These are phyloP conservation scores for Tethea ocularis DNA, from an alignment of 2,888 invertebrate species.

Conservation along the genomic window DNA sequence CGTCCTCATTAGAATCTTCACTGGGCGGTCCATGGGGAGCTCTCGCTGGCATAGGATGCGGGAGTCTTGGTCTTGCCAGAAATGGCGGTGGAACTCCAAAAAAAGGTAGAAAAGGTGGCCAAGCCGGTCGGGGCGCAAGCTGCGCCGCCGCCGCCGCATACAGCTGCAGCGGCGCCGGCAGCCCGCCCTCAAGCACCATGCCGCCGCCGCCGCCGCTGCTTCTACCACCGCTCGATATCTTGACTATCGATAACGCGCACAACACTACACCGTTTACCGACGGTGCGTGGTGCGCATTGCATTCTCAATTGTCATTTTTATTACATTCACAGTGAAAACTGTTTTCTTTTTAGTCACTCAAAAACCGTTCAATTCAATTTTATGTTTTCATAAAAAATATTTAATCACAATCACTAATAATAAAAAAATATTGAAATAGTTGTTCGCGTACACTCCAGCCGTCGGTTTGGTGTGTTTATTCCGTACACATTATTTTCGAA, in stretches of 20 bases:
- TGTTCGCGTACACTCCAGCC: constrained; percentile 24
- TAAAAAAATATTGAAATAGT: constrained; percentile 25
- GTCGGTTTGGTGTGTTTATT: constrained; percentile 30
- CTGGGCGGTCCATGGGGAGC: constrained; percentile 81
- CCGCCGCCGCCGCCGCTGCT: constrained; percentile 55
- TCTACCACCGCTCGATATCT: constrained; percentile 62
- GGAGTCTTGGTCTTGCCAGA: constrained; percentile 75
- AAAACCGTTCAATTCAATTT: constrained; percentile 1
- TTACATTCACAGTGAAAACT: background rate
- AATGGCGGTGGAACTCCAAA: constrained; percentile 84
- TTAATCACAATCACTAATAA: constrained; percentile 25
- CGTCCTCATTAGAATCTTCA: constrained; percentile 82
- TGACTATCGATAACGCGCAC: constrained; percentile 54
- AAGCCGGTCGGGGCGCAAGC: constrained; percentile 81
- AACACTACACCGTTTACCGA: constrained; percentile 51
- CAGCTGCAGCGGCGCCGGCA: constrained; percentile 88
- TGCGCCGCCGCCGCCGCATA: constrained; percentile 88
- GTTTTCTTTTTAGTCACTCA: constrained; percentile 18
- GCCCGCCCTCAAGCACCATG: constrained; percentile 87
- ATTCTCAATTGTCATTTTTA: constrained; percentile 55
- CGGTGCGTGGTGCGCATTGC: constrained; percentile 35
- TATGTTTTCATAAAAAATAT: constrained; percentile 11
- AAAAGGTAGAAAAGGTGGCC: constrained; percentile 85
- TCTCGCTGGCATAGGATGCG: constrained; percentile 67
- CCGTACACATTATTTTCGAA: constrained; percentile 28